Evolutionary conservation across 2,113 vertebrate species (phyloP).

Genomic region (Poecile atricapillus): DNA sequence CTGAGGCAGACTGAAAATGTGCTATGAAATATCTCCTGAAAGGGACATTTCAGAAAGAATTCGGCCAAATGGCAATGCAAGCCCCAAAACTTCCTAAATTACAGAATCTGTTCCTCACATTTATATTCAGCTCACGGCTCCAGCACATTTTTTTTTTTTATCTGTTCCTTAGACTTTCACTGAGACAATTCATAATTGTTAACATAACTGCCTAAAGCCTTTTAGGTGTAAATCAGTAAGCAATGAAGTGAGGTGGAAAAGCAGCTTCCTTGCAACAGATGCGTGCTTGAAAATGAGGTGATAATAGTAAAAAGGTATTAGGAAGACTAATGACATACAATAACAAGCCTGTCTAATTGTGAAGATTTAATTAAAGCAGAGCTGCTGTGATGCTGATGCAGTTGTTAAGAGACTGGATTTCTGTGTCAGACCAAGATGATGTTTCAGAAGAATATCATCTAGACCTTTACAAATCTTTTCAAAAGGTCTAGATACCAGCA

Average conservation of each 20-base stretch:
- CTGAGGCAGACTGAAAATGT: neutral
- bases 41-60: neutral
- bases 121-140: neutral
- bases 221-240: conserved; percentile 49
- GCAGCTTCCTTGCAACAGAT: conserved; percentile 49
- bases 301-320: conserved; percentile 47
- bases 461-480: neutral
- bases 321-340: conserved; percentile 64
- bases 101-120: neutral
- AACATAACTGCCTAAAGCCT: conserved; percentile 42
- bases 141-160: neutral
- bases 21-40: neutral
- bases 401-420: conserved; percentile 34
- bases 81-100: neutral
- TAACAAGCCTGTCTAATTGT: conserved; percentile 59
- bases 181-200: conserved; percentile 41
- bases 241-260: conserved; percentile 35
- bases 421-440: neutral
- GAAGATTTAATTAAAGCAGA: conserved; percentile 67
- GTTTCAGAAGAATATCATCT: neutral
- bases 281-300: conserved; percentile 64
- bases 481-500: neutral
- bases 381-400: neutral
- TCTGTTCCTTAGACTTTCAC: neutral
- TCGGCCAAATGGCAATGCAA: neutral